Conservation (phyloP, 2,113 vertebrate species). For the Papio anubis region DNA sequence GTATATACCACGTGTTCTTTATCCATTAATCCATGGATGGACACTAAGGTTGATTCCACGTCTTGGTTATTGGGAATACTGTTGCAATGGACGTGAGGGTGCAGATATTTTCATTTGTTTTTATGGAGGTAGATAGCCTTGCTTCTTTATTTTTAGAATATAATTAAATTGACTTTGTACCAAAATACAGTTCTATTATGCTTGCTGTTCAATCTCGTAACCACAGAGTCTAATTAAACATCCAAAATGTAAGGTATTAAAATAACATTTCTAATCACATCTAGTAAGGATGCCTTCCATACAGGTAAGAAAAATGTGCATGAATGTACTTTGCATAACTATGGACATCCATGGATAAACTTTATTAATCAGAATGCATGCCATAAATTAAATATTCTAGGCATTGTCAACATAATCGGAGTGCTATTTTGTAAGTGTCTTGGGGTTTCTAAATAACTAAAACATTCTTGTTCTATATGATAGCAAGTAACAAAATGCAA, state of each 20-base stretch:
- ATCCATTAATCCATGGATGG: background rate
- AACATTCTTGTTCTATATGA: background rate
- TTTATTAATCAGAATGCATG: background rate
- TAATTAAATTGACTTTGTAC: background rate
- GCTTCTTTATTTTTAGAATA: too few species aligned
- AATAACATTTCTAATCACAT: background rate
- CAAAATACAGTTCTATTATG: background rate
- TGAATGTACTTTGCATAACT: background rate
- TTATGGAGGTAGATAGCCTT: accelerated
- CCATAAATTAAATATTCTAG: background rate
- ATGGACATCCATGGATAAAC: background rate
- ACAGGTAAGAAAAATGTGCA: accelerated
- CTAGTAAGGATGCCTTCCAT: background rate
- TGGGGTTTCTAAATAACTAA: background rate
- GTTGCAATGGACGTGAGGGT: background rate
- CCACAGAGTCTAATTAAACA: background rate
- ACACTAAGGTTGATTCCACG: background rate
- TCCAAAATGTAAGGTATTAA: background rate
- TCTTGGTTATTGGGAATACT: background rate
- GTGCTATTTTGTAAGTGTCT: background rate
- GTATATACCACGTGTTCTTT: background rate
- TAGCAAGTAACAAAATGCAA: background rate
- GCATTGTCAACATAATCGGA: background rate
- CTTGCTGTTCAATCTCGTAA: background rate
- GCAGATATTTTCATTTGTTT: background rate